Percentiles rank a stretch among this genome's conserved stretches.
Conservation (phyloP, 2,797 vertebrate species). For the Falco naumanni region DNA sequence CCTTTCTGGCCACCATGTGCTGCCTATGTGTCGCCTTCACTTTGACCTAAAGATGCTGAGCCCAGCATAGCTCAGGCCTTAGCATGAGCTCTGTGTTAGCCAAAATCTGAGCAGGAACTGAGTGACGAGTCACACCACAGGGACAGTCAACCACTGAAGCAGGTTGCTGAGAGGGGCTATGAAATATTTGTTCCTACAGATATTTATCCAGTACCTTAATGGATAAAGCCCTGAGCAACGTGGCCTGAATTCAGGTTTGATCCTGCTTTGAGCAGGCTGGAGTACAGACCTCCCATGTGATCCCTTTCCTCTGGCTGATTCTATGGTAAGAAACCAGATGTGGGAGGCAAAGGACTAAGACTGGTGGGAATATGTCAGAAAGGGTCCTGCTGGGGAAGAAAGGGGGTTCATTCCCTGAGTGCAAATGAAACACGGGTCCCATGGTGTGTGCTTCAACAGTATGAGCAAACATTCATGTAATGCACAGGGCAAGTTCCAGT, state of each 20-base stretch:
- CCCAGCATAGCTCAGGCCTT: neutral
- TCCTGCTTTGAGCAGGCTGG: neutral
- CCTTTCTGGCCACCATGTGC: neutral
- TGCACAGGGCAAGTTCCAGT: neutral
- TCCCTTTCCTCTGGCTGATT: neutral
- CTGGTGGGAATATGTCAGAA: neutral
- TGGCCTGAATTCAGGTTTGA: neutral
- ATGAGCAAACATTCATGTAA: neutral
- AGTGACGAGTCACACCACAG: neutral
- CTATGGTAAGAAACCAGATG: neutral
- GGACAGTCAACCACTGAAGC: neutral
- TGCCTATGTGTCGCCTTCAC: rapidly evolving
- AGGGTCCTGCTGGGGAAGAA: neutral
- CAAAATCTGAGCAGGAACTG: neutral
- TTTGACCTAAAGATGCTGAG: neutral
- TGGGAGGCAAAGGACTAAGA: neutral
- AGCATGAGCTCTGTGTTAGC: neutral
- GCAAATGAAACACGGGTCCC: neutral
- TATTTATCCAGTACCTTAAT: neutral
- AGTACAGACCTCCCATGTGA: neutral
- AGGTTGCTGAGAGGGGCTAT: neutral
- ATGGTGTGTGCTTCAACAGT: neutral
- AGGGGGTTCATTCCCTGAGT: neutral
- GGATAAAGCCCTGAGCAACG: neutral
- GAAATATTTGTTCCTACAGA: neutral